Base-by-base conservation (phyloP, 2,113 vertebrate species). In the Taurulus bubalis region DNA sequence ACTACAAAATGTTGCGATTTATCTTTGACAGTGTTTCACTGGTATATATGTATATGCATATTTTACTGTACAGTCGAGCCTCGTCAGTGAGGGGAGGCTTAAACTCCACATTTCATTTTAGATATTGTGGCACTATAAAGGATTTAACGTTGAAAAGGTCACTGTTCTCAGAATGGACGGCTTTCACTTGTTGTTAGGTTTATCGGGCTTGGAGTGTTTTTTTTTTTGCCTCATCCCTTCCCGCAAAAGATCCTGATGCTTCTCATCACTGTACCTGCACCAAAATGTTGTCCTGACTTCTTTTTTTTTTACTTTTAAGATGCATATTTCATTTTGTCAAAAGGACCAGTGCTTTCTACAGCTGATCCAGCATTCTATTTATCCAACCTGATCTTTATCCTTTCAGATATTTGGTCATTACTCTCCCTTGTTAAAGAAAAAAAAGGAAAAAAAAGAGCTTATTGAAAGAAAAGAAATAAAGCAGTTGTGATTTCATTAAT, bases 331-430 rank as follows among this genome's bases (percentile, higher is more conserved):
- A 80, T 89, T 93, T 91, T 86, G 81, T 92, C 78, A 86, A 78
- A 15, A 89, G 91, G 91, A 91, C 93, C 93, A 93, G 92, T 93
- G 91, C 92, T 94, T 93, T 92, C 86, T 93, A 87, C 83, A 85
- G 72, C 92, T 94, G 91, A 87, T 93, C 89, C 85, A 90, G 75
- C 86, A 80, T 91, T 90, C 90, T 94, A 90, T 94, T 94, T 94
- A 93, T 95, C 95, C 93, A 95, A 94, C 94, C 94, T 96, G 94
- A 95, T 96, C 94, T 96, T 96, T 96, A 95, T 96, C 95, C 95
- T 97, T 96, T 97, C 96, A 97, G 96, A 96, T 97, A 96, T 96
- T 96, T 98, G 96, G 96, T 96, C 95, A 96, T 89, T 97, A 97
- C 94, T 96, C 96, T 95, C 95, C 97, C 96, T 95, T 96, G 96